Percentiles rank a stretch among this genome's conserved stretches.
phyloP scores from a whole-genome alignment of 1,140 invertebrate genomes.

The Drosophila repleta region DNA sequence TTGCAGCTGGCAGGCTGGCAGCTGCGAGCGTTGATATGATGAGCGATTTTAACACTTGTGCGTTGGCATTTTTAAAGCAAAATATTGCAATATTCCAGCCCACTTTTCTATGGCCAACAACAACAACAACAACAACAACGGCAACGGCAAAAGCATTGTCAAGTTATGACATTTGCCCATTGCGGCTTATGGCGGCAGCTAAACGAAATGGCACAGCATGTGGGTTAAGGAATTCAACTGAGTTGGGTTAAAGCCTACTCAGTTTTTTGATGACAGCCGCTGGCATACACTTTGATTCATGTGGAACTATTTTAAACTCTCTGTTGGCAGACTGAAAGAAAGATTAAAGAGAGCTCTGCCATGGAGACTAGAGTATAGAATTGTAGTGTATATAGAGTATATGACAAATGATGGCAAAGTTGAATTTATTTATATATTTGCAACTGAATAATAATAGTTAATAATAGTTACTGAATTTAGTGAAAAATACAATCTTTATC shows the following conservation, averaged over 20 bases:
- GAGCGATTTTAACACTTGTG: conserved; percentile 79
- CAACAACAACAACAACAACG: conserved; percentile 19
- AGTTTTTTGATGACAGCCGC: conserved; percentile 9
- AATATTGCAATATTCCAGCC: conserved; percentile 75
- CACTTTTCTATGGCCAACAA: conserved; percentile 58
- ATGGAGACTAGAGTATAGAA: too few relatives aligned
- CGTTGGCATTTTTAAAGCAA: conserved; percentile 68
- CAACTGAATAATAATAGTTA: background rate
- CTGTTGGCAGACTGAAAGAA: too few relatives aligned
- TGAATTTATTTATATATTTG: too few relatives aligned
- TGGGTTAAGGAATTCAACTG: background rate
- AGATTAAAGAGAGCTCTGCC: too few relatives aligned
- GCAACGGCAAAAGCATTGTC: background rate
- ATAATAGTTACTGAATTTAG: too few relatives aligned
- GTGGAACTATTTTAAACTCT: background rate
- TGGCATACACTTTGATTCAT: conserved; percentile 17
- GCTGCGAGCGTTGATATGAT: conserved; percentile 68
- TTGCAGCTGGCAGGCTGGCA: conserved; percentile 49
- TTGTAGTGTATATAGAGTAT: too few relatives aligned
- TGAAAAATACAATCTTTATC: too few relatives aligned
- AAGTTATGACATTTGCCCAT: conserved; percentile 68
- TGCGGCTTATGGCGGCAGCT: conserved; percentile 49
- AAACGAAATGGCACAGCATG: conserved; percentile 1
- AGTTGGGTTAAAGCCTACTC: conserved; percentile 17
- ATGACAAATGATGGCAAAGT: too few relatives aligned